Evolutionary conservation across 2,797 vertebrate genomes (phyloP).

Genomic region (Cichlasoma orientale): DNA sequence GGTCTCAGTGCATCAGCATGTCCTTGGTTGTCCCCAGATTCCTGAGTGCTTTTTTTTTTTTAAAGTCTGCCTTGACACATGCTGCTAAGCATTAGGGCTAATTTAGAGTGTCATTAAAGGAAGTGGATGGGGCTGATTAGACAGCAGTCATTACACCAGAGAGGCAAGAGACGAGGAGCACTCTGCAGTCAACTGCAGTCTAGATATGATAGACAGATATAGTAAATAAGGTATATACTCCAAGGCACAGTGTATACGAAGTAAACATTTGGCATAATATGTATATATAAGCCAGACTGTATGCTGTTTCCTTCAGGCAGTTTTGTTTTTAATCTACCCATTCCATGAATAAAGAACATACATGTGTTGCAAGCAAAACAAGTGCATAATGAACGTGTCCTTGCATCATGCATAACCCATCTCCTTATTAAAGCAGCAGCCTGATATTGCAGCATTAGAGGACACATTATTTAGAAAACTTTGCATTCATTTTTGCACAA

Average conservation of each 20-base stretch:
- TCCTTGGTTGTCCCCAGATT: slow-evolving; percentile 51
- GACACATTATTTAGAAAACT: not conserved
- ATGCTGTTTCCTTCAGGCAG: slow-evolving; percentile 52
- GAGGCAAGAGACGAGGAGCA: slow-evolving; percentile 36
- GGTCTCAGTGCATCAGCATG: slow-evolving; percentile 20
- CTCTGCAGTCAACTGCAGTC: slow-evolving; percentile 51
- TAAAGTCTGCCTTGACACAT: slow-evolving; percentile 56
- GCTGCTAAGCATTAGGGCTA: slow-evolving; percentile 70
- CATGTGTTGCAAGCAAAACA: slow-evolving; percentile 74
- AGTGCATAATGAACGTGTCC: slow-evolving; percentile 60
- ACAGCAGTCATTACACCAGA: slow-evolving; percentile 45
- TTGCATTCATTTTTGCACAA: not conserved
- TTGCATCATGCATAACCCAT: slow-evolving; percentile 18
- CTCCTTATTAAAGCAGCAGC: not conserved
- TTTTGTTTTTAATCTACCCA: slow-evolving; percentile 53
- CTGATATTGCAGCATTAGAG: not conserved
- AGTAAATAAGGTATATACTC: slow-evolving; percentile 26
- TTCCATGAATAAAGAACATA: slow-evolving; percentile 59
- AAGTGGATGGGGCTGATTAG: slow-evolving; percentile 60
- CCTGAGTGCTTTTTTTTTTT: slow-evolving; percentile 25
- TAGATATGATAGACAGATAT: slow-evolving; percentile 36
- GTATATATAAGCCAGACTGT: slow-evolving; percentile 52
- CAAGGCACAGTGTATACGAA: slow-evolving; percentile 35
- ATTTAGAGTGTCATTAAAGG: slow-evolving; percentile 63
- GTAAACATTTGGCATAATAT: slow-evolving; percentile 46